Percentiles rank a stretch among this genome's conserved stretches.
Conservation (phyloP, 1,140 invertebrate species). For the Zaprionus vittiger region DNA sequence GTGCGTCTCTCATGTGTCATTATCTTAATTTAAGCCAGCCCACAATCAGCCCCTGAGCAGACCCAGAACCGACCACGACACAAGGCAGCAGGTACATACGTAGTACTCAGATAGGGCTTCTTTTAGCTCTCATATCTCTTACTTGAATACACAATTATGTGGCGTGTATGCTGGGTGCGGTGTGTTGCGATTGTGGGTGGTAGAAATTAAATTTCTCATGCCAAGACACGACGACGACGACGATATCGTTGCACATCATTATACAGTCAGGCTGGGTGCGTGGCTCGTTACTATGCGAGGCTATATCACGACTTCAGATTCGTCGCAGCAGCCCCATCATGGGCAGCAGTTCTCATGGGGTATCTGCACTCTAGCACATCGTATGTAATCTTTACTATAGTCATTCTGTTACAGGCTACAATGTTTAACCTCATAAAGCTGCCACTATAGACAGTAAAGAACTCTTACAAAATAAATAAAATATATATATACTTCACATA, state of each 20-base stretch:
- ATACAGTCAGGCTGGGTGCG: slow-evolving; percentile 58
- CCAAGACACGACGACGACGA: slow-evolving; percentile 47
- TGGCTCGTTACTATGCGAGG: slow-evolving; percentile 65
- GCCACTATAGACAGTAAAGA: no score
- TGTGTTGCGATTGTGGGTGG: slow-evolving; percentile 28
- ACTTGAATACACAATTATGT: slow-evolving; percentile 80
- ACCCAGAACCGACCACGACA: neutral
- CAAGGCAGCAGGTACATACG: neutral
- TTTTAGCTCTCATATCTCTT: slow-evolving; percentile 75
- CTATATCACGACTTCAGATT: slow-evolving; percentile 71
- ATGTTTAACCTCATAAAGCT: no score
- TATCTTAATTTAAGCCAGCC: slow-evolving; percentile 76
- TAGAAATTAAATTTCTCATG: slow-evolving; percentile 78
- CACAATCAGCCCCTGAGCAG: slow-evolving; percentile 13
- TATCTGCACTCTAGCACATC: neutral
- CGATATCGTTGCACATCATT: slow-evolving; percentile 70
- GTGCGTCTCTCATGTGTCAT: slow-evolving; percentile 70
- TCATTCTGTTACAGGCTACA: no score
- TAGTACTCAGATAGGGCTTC: slow-evolving; percentile 59
- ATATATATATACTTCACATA: no score
- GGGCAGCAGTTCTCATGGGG: neutral
- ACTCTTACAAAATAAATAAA: no score
- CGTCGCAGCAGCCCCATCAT: slow-evolving; percentile 26
- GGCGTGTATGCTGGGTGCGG: slow-evolving; percentile 30
- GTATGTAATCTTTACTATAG: no score